Evolutionary conservation across 2,113 vertebrate genomes (phyloP).

Genomic region (Phrynosoma blainvillii): DNA sequence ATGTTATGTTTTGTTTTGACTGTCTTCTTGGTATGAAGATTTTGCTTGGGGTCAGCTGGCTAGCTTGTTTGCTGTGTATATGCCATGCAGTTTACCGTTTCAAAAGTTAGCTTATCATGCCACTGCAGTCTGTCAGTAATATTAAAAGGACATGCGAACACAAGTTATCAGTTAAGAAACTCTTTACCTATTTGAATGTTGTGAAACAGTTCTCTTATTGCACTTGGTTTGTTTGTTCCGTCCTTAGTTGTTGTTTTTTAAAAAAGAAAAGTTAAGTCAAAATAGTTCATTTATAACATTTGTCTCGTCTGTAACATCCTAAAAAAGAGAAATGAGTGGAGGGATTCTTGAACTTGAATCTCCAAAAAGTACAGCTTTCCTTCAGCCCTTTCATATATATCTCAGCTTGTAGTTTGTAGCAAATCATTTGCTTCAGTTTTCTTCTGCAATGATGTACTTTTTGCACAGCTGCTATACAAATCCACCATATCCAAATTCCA

Average conservation of each 20-base stretch:
- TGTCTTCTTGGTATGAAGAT: constrained; percentile 54
- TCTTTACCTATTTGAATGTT: constrained; percentile 64
- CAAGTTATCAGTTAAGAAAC: constrained; percentile 70
- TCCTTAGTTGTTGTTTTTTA: constrained; percentile 68
- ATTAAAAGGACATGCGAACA: constrained; percentile 80
- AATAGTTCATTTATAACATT: constrained; percentile 59
- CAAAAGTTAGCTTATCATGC: constrained; percentile 88
- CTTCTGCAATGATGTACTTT: constrained; percentile 67
- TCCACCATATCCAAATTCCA: constrained; percentile 77
- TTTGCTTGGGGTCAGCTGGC: constrained; percentile 74
- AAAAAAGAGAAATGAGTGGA: constrained; percentile 72
- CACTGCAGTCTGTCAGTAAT: constrained; percentile 78
- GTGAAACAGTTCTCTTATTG: constrained; percentile 79
- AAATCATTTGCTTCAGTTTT: constrained; percentile 43
- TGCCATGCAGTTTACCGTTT: constrained; percentile 93
- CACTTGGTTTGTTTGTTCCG: constrained; percentile 73
- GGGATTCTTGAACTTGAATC: constrained; percentile 65
- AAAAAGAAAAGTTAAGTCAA: constrained; percentile 64
- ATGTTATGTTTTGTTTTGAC: constrained; percentile 20
- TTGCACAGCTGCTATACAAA: constrained; percentile 76
- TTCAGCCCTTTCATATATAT: constrained; percentile 47
- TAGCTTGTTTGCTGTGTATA: constrained; percentile 76
- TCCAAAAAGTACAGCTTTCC: constrained; percentile 68
- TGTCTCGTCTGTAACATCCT: constrained; percentile 51
- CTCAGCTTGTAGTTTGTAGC: constrained; percentile 45